Evolutionary conservation across 1,140 invertebrate species (phyloP).

Genomic region (Hycleus cichorii): DNA sequence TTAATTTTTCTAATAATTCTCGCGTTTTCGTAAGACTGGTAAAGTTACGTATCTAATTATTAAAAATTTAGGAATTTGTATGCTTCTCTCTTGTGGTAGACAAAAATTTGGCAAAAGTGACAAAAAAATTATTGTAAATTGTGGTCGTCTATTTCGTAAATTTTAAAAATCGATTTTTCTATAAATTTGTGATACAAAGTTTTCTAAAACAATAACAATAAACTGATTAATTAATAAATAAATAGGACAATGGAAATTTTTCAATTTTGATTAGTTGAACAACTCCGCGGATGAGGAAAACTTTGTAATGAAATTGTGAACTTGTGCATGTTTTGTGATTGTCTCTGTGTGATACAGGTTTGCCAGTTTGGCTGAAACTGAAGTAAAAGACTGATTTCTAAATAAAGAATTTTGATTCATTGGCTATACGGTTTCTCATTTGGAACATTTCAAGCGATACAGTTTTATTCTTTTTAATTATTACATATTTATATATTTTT

Average conservation of each 20-base stretch:
- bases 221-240: no score
- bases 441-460: not conserved
- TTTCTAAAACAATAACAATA: constrained; percentile 3
- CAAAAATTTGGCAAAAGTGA: constrained; percentile 1
- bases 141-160: constrained; percentile 10
- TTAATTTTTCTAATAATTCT: constrained; percentile 14
- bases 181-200: constrained; percentile 15
- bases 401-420: constrained; percentile 27
- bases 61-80: constrained; percentile 5
- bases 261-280: no score
- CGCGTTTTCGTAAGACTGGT: not conserved
- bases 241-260: no score
- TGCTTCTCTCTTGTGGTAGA: constrained; percentile 1
- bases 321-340: constrained; percentile 38
- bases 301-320: constrained; percentile 18
- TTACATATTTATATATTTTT: not conserved
- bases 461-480: not conserved
- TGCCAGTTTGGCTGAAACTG: constrained; percentile 34
- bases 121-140: constrained; percentile 5
- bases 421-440: not conserved
- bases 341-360: constrained; percentile 38
- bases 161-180: constrained; percentile 3
- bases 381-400: constrained; percentile 39
- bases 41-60: constrained; percentile 1
- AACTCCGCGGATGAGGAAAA: not conserved